Percentiles rank a stretch among this genome's conserved stretches.
Evolutionary conservation across 2,113 vertebrate genomes (phyloP).

Genomic region (Nothocercus nigrocapillus): DNA sequence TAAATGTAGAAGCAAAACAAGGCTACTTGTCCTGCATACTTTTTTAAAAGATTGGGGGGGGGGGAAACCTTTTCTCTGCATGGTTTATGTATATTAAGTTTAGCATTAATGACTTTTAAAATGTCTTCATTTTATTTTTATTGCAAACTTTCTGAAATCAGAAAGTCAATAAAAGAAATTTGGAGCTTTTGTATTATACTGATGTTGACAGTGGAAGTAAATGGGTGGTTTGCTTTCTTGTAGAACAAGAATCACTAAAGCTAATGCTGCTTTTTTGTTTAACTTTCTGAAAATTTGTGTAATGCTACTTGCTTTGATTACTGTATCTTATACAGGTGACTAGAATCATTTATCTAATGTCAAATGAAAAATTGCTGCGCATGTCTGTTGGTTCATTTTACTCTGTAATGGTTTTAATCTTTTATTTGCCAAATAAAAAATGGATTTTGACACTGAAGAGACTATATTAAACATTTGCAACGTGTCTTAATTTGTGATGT

Average conservation of each 20-base stretch:
- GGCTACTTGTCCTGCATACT: not conserved
- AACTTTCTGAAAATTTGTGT: not conserved
- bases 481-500: slow-evolving; percentile 36
- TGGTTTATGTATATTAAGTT: not conserved
- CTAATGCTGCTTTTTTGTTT: not conserved
- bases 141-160: not conserved
- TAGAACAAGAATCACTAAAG: not conserved
- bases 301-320: not conserved
- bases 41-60: not conserved
- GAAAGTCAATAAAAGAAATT: not conserved
- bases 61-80: not conserved
- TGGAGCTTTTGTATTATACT: not conserved
- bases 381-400: slow-evolving; percentile 36
- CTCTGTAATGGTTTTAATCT: slow-evolving; percentile 9
- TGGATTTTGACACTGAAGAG: slow-evolving; percentile 21
- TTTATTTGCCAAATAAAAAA: slow-evolving; percentile 20
- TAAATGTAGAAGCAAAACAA: not conserved
- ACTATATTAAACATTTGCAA: slow-evolving; percentile 18
- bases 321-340: not conserved
- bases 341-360: not conserved
- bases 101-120: not conserved
- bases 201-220: not conserved
- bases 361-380: slow-evolving; percentile 15
- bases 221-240: not conserved
- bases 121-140: not conserved